Conservation (phyloP, 1,140 invertebrate genomes). For the Anoplophora glabripennis region DNA sequence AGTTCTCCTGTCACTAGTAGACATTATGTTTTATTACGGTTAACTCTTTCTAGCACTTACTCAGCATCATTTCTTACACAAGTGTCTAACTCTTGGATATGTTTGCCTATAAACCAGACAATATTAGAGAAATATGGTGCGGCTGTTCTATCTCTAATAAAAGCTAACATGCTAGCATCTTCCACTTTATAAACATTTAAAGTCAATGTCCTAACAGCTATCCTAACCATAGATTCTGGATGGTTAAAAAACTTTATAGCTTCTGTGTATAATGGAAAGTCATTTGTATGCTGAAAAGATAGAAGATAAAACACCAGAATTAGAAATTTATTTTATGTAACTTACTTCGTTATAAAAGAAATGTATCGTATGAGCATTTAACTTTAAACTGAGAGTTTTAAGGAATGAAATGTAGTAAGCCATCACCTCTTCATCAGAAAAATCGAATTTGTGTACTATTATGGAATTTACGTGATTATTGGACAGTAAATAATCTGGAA, state of each 20-base stretch:
- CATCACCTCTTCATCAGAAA: conserved; percentile 99
- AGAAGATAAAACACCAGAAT: background rate
- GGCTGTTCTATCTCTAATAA: conserved; percentile 93
- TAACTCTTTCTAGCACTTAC: conserved; percentile 61
- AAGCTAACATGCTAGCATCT: conserved; percentile 92
- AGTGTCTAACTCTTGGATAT: conserved; percentile 92
- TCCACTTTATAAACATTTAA: conserved; percentile 96
- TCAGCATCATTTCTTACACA: conserved; percentile 94
- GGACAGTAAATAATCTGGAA: conserved; percentile 95
- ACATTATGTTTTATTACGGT: conserved; percentile 4
- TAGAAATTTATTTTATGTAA: conserved; percentile 5
- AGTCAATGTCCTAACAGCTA: conserved; percentile 95
- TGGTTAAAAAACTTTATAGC: conserved; percentile 99
- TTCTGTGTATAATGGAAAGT: conserved; percentile 98
- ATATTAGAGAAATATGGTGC: conserved; percentile 98
- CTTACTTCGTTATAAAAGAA: conserved; percentile 99
- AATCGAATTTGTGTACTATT: conserved; percentile 99
- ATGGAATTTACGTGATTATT: conserved; percentile 99
- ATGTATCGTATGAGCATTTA: conserved; percentile 98
- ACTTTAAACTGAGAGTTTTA: conserved; percentile 95
- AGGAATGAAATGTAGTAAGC: conserved; percentile 99
- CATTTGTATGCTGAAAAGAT: conserved; percentile 88
- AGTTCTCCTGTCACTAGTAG: background rate
- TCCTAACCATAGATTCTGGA: conserved; percentile 97
- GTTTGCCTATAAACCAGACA: conserved; percentile 99